Evolutionary conservation across 2,113 vertebrate genomes (phyloP).

Genomic region (Spheniscus mendiculus): DNA sequence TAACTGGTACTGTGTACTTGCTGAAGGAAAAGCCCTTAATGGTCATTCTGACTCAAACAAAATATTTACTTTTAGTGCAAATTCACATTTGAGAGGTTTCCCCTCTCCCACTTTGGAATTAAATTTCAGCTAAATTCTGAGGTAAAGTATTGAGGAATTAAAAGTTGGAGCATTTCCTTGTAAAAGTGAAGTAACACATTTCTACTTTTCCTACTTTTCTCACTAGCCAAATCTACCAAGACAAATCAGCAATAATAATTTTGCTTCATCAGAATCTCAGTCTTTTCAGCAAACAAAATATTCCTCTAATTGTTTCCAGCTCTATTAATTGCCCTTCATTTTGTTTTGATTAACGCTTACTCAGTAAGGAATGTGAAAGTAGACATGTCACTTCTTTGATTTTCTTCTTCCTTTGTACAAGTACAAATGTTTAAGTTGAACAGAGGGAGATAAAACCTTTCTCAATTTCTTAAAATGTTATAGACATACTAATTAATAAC

Average conservation of each 20-base stretch:
- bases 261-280: not conserved
- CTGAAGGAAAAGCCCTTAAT: not conserved
- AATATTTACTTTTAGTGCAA: not conserved
- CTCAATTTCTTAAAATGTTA: not conserved
- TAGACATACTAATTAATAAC: not conserved
- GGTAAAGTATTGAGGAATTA: not conserved
- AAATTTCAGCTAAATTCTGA: not conserved
- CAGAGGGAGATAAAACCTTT: not conserved
- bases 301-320: not conserved
- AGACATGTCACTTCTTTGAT: not conserved
- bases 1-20: not conserved
- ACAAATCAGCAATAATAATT: not conserved
- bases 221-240: not conserved
- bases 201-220: not conserved
- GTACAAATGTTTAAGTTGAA: not conserved
- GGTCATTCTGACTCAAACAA: not conserved
- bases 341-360: not conserved
- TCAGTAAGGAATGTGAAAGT: not conserved
- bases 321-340: not conserved
- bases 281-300: not conserved
- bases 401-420: not conserved
- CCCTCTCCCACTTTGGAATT: not conserved
- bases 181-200: not conserved
- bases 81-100: not conserved
- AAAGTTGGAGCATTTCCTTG: not conserved